Evolutionary conservation across 1,140 invertebrate species (phyloP).

Genomic region (Batillaria attramentaria): DNA sequence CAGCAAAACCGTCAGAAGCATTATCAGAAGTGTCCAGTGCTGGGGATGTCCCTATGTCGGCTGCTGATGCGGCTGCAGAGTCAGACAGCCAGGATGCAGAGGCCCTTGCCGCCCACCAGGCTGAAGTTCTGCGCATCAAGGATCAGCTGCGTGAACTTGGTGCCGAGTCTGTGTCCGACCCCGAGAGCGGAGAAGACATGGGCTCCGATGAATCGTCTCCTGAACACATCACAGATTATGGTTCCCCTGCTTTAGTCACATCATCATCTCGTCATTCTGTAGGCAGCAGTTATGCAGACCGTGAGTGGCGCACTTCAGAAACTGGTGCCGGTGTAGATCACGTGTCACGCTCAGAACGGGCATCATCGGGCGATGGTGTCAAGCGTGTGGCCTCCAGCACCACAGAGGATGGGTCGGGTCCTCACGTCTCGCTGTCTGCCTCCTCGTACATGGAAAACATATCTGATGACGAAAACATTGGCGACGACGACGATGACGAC

Average conservation of each 20-base stretch:
- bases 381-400: neutral
- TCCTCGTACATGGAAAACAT: conserved; percentile 42
- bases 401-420: neutral
- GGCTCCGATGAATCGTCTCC: conserved; percentile 21
- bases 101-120: conserved; percentile 22
- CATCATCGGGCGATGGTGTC: neutral
- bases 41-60: conserved; percentile 15
- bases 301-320: neutral
- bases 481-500: conserved; percentile 34
- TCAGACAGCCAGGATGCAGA: neutral
- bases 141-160: conserved; percentile 7
- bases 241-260: conserved; percentile 5
- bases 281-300: conserved; percentile 4
- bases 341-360: neutral
- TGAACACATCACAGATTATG: neutral
- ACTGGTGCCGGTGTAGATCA: neutral
- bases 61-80: conserved; percentile 15
- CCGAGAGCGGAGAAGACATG: conserved; percentile 30
- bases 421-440: neutral
- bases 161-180: conserved; percentile 31
- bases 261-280: conserved; percentile 6
- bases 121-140: neutral
- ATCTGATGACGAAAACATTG: conserved; percentile 50
- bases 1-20: neutral
- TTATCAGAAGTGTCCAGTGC: conserved; percentile 17